phyloP scores from a whole-genome alignment of 2,113 vertebrate genomes.

The Rhinolophus ferrumequinum region DNA sequence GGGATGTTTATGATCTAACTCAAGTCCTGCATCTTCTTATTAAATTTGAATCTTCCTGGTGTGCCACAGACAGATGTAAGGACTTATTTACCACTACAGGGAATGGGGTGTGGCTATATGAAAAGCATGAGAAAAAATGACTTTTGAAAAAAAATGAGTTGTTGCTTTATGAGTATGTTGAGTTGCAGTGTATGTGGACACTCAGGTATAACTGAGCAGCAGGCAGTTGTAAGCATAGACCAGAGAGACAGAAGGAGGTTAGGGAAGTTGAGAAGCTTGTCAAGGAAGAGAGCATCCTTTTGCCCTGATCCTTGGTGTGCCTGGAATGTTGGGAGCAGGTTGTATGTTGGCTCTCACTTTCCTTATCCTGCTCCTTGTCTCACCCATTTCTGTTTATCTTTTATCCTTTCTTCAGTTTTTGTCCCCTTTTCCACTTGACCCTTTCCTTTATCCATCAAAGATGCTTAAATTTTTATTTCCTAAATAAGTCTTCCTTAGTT shows the following conservation, averaged over 20 bases:
- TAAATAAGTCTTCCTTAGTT: slow-evolving; percentile 20
- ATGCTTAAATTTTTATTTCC: slow-evolving; percentile 26
- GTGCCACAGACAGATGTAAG: background rate
- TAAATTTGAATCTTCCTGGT: background rate
- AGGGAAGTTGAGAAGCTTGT: background rate
- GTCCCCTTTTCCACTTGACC: background rate
- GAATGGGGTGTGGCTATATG: background rate
- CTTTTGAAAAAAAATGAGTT: slow-evolving; percentile 9
- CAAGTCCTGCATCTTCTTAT: background rate
- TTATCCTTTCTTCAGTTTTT: slow-evolving; percentile 5
- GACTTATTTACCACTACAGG: background rate
- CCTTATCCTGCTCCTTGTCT: background rate
- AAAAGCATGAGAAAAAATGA: background rate
- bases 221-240: background rate
- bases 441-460: slow-evolving; percentile 3
- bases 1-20: background rate
- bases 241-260: background rate
- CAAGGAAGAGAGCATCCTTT: background rate
- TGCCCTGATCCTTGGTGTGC: background rate
- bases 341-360: background rate
- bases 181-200: background rate
- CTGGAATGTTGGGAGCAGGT: background rate
- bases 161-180: slow-evolving; percentile 4
- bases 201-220: background rate
- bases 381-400: background rate